These are phyloP conservation scores for Gymnothorax reevesii DNA, from an alignment of 2,797 vertebrate genomes.

Conservation along the genomic window DNA sequence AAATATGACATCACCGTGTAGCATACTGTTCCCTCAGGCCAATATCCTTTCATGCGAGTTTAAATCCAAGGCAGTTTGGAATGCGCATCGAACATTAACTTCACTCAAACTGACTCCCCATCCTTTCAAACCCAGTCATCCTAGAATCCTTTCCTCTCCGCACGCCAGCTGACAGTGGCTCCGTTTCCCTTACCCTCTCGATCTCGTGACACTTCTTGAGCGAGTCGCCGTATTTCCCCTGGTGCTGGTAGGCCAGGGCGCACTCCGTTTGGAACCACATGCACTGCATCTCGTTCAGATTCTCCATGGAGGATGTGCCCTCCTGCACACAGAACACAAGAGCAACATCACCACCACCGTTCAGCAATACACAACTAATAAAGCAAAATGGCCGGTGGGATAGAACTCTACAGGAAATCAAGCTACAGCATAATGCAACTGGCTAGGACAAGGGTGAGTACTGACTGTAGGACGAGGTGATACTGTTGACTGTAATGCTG, in stretches of 20 bases:
- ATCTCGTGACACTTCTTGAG: conserved; percentile 99
- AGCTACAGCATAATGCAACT: too few relatives aligned
- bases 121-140: background rate
- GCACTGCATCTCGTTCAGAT: conserved; percentile 99
- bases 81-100: too few relatives aligned
- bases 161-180: background rate
- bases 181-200: conserved; percentile 80
- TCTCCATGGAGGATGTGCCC: conserved; percentile 95
- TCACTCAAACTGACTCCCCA: too few relatives aligned
- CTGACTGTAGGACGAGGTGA: too few relatives aligned
- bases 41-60: too few relatives aligned
- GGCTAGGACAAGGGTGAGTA: too few relatives aligned
- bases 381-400: background rate
- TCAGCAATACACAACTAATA: background rate
- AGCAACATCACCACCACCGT: background rate
- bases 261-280: conserved; percentile 99
- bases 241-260: conserved; percentile 89
- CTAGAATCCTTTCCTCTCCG: background rate
- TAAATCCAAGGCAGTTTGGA: too few relatives aligned
- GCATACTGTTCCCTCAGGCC: too few relatives aligned
- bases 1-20: too few relatives aligned
- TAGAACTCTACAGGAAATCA: too few relatives aligned
- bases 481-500: too few relatives aligned
- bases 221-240: conserved; percentile 96
- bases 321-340: conserved; percentile 72